Conservation (phyloP, 2,888 invertebrate species). For the Hyles lineata region DNA sequence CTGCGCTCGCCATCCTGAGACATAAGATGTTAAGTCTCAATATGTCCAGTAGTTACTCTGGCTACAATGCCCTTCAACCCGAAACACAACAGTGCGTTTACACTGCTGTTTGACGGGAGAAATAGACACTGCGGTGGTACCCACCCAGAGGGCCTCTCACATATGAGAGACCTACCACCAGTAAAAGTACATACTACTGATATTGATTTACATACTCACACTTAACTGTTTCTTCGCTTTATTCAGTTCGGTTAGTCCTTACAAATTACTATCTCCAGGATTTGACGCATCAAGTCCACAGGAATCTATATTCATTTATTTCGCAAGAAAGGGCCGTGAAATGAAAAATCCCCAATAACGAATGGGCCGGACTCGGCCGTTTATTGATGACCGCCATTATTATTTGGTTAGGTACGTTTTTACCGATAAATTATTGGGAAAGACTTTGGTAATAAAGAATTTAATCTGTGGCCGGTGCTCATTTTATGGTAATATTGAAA, state of each 20-base stretch:
- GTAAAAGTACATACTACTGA: too few relatives aligned
- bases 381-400: slow-evolving; percentile 61
- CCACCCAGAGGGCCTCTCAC: too few relatives aligned
- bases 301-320: slow-evolving; percentile 50
- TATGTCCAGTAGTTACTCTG: too few relatives aligned
- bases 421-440: slow-evolving; percentile 49
- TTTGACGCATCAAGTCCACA: slow-evolving; percentile 25
- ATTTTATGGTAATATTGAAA: slow-evolving; percentile 36
- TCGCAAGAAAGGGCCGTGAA: slow-evolving; percentile 35
- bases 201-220: background rate
- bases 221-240: background rate
- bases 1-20: too few relatives aligned
- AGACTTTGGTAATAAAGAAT: slow-evolving; percentile 48
- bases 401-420: slow-evolving; percentile 54
- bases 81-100: too few relatives aligned
- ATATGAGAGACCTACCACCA: too few relatives aligned
- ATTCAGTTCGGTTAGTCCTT: background rate
- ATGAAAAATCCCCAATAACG: slow-evolving; percentile 61
- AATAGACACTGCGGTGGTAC: too few relatives aligned
- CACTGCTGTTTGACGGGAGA: too few relatives aligned
- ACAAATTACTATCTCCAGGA: slow-evolving; percentile 17
- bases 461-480: slow-evolving; percentile 45
- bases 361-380: slow-evolving; percentile 45
- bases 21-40: too few relatives aligned
- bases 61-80: too few relatives aligned